Base-by-base conservation (phyloP, 2,113 vertebrate genomes). In the Sebastes schlegelii region DNA sequence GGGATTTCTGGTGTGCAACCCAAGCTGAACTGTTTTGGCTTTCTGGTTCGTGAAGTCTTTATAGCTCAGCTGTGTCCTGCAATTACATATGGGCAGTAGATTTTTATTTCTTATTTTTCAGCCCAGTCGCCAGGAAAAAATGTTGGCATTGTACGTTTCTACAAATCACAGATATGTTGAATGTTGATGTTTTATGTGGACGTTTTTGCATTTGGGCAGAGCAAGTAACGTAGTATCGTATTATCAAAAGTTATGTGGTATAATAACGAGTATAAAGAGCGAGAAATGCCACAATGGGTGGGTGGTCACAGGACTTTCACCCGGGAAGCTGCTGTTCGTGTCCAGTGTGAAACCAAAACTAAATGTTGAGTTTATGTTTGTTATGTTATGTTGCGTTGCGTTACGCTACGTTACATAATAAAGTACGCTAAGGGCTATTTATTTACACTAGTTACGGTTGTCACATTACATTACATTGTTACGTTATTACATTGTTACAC, bases 1-100 rank as follows among this genome's bases (percentile, higher is more conserved):
- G 0, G 34, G 51, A 64, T 72, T 46, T 72, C 46, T 64, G 71
- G 45, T 42, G n/a, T 45, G 65, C 43, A 49, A 49, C 85, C 16
- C 14, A 8, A 19, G 16, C 16, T 78, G 46, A 82, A 73, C 48
- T 57, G 0, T 45, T 46, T 13, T 1, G 2, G 11, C 34, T 43
- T 11, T 43, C n/a, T 8, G 45, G 21, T 62, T 80, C 42, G 64
- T 54, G 6, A 51, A 74, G 60, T 48, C 55, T 51, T 46, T 23
- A 13, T 58, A 46, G 62, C 42, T 68, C 23, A 17, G 19, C 34
- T 19, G 57, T 5, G 60, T 69, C 17, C 12, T 75, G 43, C 63
- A 78, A 34, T 60, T 66, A 26, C 54, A 62, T 34, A 55, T 8
- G 4, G 14, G 57, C 8, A 23, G 55, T n/a, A 26, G 8, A 16